Conservation (phyloP, 2,888 invertebrate genomes). For the Maniola hyperantus region DNA sequence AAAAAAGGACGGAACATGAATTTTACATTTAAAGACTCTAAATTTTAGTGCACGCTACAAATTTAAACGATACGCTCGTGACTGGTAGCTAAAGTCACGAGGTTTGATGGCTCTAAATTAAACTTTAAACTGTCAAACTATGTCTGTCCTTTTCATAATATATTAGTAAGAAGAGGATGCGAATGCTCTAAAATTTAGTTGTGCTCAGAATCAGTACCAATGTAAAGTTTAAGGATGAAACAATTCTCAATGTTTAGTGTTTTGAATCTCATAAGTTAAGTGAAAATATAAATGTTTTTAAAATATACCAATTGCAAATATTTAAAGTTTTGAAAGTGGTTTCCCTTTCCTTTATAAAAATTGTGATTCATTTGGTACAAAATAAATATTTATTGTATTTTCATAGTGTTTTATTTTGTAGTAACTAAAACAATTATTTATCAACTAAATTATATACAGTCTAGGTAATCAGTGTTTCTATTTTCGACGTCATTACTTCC, state of each 20-base stretch:
- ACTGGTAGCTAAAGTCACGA: too few species aligned
- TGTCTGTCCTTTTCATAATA: too few species aligned
- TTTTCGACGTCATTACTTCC: neutral
- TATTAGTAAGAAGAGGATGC: too few species aligned
- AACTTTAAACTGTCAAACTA: too few species aligned
- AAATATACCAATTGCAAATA: constrained; percentile 32
- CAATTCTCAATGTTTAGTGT: constrained; percentile 23
- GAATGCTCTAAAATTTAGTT: too few species aligned
- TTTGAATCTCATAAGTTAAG: constrained; percentile 30
- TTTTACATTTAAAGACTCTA: too few species aligned
- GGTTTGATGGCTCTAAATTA: too few species aligned
- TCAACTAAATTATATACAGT: neutral
- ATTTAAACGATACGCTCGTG: too few species aligned
- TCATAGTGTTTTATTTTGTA: constrained; percentile 37
- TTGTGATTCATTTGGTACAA: constrained; percentile 57
- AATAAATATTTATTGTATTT: constrained; percentile 65
- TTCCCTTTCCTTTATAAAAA: constrained; percentile 26
- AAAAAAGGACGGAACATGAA: too few species aligned
- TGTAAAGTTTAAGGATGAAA: neutral
- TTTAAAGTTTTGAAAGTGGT: constrained; percentile 14
- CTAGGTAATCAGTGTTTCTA: neutral
- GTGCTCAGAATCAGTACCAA: too few species aligned
- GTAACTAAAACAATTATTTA: constrained; percentile 27
- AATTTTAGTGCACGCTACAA: too few species aligned
- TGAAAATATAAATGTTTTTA: constrained; percentile 31